Conservation (phyloP, 2,888 invertebrate genomes). For the Coenonympha glycerion region DNA sequence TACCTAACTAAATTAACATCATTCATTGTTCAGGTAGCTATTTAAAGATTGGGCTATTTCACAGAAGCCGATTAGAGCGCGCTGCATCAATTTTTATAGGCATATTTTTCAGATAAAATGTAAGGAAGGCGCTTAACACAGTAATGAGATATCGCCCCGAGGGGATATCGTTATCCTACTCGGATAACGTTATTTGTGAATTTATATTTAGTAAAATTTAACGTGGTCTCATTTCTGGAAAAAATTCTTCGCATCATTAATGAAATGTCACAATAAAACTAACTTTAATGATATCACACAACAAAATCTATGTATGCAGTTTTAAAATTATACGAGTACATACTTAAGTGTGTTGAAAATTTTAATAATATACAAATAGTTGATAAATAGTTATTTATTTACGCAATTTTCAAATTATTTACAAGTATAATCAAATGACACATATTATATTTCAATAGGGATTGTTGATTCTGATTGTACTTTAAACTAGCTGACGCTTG, state of each 20-base stretch:
- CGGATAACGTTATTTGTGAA: constrained; percentile 10
- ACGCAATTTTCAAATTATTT: too few species aligned
- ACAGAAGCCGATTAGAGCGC: not conserved
- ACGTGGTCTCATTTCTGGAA: constrained; percentile 5
- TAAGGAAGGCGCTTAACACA: constrained; percentile 10
- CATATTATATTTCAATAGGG: too few species aligned
- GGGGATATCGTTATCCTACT: constrained; percentile 5
- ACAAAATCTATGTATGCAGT: too few species aligned
- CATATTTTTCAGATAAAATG: constrained; percentile 14
- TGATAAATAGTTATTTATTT: not conserved
- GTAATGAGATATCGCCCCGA: constrained; percentile 15
- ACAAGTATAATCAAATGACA: too few species aligned
- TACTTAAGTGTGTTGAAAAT: too few species aligned
- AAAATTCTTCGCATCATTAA: too few species aligned
- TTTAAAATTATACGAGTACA: too few species aligned
- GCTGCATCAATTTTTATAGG: not conserved
- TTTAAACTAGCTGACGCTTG: too few species aligned
- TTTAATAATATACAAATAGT: not conserved
- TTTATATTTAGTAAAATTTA: constrained; percentile 6
- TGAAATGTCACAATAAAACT: too few species aligned
- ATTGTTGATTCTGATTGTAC: too few species aligned
- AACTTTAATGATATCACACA: too few species aligned
- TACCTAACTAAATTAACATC: too few species aligned
- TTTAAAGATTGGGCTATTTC: not conserved
- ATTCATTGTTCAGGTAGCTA: not conserved